Evolutionary conservation across 2,888 invertebrate genomes (phyloP).

Genomic region (Hypomecis punctinalis): DNA sequence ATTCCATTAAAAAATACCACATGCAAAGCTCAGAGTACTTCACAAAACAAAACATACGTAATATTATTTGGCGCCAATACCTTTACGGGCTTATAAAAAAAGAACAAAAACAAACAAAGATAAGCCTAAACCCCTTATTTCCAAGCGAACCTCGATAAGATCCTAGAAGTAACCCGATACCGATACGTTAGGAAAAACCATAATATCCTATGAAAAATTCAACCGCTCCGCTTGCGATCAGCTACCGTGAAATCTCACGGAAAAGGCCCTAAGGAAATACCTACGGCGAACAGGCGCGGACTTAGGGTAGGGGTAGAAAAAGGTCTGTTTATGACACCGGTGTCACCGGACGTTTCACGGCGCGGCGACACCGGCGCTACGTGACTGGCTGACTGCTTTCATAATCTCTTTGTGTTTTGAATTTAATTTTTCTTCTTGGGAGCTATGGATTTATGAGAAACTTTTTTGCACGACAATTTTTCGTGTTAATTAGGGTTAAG

Average conservation of each 20-base stretch:
- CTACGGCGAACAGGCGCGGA: slow-evolving; percentile 36
- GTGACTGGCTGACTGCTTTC: slow-evolving; percentile 11
- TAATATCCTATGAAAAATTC: slow-evolving; percentile 56
- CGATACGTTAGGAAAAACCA: slow-evolving; percentile 44
- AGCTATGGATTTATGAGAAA: neutral
- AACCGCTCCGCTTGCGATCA: slow-evolving; percentile 50
- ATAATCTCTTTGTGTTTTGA: slow-evolving; percentile 5
- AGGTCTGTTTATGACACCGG: slow-evolving; percentile 16
- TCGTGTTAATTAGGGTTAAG: no score
- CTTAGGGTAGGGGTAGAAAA: slow-evolving; percentile 12
- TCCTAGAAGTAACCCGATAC: slow-evolving; percentile 31
- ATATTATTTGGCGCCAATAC: no score
- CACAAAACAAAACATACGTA: no score
- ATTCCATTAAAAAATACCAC: no score
- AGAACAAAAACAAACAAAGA: slow-evolving; percentile 1
- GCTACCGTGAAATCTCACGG: slow-evolving; percentile 51
- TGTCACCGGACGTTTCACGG: slow-evolving; percentile 9
- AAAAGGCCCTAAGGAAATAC: slow-evolving; percentile 50
- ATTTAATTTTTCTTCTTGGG: neutral
- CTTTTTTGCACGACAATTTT: no score
- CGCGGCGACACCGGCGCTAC: neutral
- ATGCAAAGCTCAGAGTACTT: no score
- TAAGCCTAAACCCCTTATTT: slow-evolving; percentile 20
- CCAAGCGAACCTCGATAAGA: slow-evolving; percentile 32
- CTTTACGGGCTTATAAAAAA: neutral